Evolutionary conservation across 2,797 vertebrate species (phyloP), one percentile per base, ranked within the genome.

Genomic region (Anas flavirostris): DNA sequence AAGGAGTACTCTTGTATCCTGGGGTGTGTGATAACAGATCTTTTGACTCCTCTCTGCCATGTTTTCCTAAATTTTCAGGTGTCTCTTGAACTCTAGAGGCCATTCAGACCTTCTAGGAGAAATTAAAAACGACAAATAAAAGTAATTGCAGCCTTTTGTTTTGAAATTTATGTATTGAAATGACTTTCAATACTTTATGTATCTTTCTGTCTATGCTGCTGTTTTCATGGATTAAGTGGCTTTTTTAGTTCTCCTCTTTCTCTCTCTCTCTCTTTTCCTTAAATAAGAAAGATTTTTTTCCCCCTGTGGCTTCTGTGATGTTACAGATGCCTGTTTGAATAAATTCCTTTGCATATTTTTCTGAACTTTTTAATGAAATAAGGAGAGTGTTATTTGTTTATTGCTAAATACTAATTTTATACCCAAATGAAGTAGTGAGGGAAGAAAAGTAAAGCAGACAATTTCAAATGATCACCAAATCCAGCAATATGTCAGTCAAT

Each of bases 21-120:
- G 18, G 13, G 14, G 13, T 39, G 0, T 16, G 15, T 18, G 64
- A 50, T 37, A 48, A 48, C 2, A 1, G 31, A 56, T 19, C 18
- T 76, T 75, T 41, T 62, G 1, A 28, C 53, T 89, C 60, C 37
- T 46, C 22, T 29, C 33, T 50, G 17, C 31, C 0, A 0, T 19
- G 6, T 46, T 86, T 69, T 16, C 59, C 29, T 28, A 22, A 16
- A 26, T 43, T 6, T 73, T 82, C 19, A 21, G 13, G 4, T 58
- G 31, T 8, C 5, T n/a, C 25, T 58, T 63, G 11, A 9, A 5
- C 28, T 82, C 11, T 48, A n/a, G 70, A 69, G 59, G 7, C 10
- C 8, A 8, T 77, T 63, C 46, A 63, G 46, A 56, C 29, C 21
- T 59, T 82, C 58, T 55, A 29, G 13, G 6, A 90, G 10, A 67